Percentiles rank a stretch among this genome's conserved stretches.
Evolutionary conservation across 2,888 invertebrate genomes (phyloP).

Genomic region (Copidosoma aretas): DNA sequence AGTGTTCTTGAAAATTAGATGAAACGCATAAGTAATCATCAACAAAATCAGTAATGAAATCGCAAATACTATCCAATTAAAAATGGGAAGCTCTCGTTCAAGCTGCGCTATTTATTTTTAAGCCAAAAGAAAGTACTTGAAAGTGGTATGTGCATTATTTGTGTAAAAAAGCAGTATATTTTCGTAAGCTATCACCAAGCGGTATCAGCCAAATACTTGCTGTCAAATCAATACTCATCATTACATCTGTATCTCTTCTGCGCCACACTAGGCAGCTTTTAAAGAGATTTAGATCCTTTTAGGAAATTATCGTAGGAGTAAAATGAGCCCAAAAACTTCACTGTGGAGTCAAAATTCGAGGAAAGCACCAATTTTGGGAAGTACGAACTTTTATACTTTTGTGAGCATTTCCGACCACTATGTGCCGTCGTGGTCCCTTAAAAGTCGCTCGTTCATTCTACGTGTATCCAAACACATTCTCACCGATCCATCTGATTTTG

Average conservation of each 20-base stretch:
- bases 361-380: too few species aligned
- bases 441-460: background rate
- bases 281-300: too few species aligned
- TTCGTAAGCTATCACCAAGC: background rate
- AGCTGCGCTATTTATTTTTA: background rate
- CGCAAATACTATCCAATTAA: background rate
- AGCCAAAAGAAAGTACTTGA: background rate
- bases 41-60: background rate
- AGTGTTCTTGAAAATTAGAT: background rate
- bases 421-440: background rate
- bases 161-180: slow-evolving; percentile 7
- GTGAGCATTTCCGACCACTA: background rate
- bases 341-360: too few species aligned
- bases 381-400: too few species aligned
- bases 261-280: too few species aligned
- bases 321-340: too few species aligned
- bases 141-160: background rate
- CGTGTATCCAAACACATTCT: too few species aligned
- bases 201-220: background rate
- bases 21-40: background rate
- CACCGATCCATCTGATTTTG: too few species aligned
- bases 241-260: background rate
- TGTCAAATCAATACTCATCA: background rate
- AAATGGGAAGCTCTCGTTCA: background rate
- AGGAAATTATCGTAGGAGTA: too few species aligned